These are phyloP conservation scores for Drosophila nigricruria DNA, from an alignment of 2,888 invertebrate genomes.

Conservation along the genomic window DNA sequence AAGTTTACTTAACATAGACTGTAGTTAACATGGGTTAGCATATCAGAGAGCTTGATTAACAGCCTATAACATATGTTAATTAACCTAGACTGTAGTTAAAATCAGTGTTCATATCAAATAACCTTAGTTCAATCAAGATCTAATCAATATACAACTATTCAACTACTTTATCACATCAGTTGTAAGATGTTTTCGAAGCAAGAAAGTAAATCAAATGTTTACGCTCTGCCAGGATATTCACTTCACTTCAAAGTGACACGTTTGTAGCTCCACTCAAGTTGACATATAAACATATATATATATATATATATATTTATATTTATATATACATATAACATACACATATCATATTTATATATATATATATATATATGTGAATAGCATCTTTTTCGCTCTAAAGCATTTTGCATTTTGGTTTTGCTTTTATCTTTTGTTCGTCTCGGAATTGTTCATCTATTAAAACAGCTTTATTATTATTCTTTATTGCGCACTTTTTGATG, in stretches of 20 bases:
- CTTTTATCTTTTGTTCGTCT: constrained; percentile 39
- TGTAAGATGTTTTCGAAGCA: neutral
- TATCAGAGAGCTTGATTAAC: neutral
- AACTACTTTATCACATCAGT: neutral
- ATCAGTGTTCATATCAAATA: no score
- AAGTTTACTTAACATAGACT: no score
- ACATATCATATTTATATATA: neutral
- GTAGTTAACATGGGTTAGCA: no score
- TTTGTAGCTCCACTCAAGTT: neutral
- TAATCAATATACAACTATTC: neutral
- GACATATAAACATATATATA: neutral
- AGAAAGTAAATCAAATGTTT: neutral
- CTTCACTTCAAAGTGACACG: constrained; percentile 1
- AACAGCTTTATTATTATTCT: constrained; percentile 35
- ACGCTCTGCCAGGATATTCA: neutral
- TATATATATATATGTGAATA: neutral
- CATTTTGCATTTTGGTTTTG: constrained; percentile 14
- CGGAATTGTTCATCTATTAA: constrained; percentile 25
- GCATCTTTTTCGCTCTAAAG: neutral
- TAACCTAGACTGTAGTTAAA: no score
- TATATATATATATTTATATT: neutral
- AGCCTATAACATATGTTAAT: no score
- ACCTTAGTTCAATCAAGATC: neutral
- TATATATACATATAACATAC: neutral
- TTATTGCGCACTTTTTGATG: constrained; percentile 29